Base-by-base conservation (phyloP, 2,888 invertebrate species). In the Monochamus alternatus region DNA sequence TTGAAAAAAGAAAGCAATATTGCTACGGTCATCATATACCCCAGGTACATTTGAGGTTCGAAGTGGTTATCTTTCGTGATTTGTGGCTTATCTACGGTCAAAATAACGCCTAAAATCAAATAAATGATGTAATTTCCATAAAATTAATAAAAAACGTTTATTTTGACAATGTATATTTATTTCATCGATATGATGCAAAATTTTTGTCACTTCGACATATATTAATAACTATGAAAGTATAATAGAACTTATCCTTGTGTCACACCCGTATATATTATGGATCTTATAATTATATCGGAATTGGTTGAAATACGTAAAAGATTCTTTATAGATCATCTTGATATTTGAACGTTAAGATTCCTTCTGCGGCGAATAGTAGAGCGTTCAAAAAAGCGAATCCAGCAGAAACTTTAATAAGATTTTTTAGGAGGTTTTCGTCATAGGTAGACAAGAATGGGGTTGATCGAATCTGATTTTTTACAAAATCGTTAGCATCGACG, bases 341-440 rank as follows among this genome's bases (percentile, higher is more conserved):
- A 82, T 90, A 89, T 84, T 89, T 91, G 84, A 93, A 91, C 1
- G 92, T 93, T 70, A 93, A 87, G 84, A 92, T 90, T 44, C 93
- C 91, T 84, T 94, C 94, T 10, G 91, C 85, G 64, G 92, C 89
- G 86, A 93, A 94, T 10, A 93, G 90, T 0, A 89, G 87, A 0
- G 91, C 92, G 83, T 93, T 91, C 71, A 93, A 85, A 77, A 93
- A 91, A 9, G 93, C 91, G 82, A 93, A 93, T 51, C 93, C 90
- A 38, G 93, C 92, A 1, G 93, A 92, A 2, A 93, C 90, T 77
- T 93, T 91, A 83, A 94, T 89, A 88, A 94, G 92, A 82, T 93
- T 93, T 89, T 93, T 91, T 38, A 86, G 74, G 83, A 93, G 92
- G 84, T 91, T 91, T 85, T 93, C 93, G 10, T 94, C 92, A 80